Evolutionary conservation across 2,797 vertebrate species (phyloP).

Genomic region (Tapirus indicus): DNA sequence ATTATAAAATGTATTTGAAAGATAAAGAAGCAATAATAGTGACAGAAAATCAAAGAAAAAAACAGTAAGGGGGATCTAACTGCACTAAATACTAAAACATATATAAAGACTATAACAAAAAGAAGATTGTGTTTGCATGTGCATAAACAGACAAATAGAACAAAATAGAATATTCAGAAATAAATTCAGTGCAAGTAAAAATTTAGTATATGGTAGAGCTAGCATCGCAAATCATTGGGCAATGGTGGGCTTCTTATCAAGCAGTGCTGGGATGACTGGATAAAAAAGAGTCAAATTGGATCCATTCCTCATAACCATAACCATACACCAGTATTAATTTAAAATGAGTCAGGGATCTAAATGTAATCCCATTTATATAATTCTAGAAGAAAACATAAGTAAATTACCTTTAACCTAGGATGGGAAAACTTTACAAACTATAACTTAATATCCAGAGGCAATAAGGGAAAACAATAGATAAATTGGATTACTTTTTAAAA

Average conservation of each 20-base stretch:
- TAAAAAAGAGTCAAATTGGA: not conserved
- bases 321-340: not conserved
- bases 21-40: not conserved
- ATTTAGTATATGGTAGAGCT: not conserved
- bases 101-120: not conserved
- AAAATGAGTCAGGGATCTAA: not conserved
- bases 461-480: not conserved
- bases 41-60: not conserved
- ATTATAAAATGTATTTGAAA: not conserved
- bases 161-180: not conserved
- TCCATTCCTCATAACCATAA: not conserved
- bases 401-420: not conserved
- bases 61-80: not conserved
- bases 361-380: not conserved
- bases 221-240: not conserved
- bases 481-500: not conserved
- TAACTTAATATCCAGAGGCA: not conserved
- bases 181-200: not conserved
- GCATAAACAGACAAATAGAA: not conserved
- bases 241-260: not conserved
- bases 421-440: not conserved
- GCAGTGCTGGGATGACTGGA: not conserved
- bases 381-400: not conserved
- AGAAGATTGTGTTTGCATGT: not conserved
- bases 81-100: not conserved